Evolutionary conservation across 2,113 vertebrate species (phyloP), one percentile per base, ranked within the genome.

Genomic region (Xenopus tropicalis): DNA sequence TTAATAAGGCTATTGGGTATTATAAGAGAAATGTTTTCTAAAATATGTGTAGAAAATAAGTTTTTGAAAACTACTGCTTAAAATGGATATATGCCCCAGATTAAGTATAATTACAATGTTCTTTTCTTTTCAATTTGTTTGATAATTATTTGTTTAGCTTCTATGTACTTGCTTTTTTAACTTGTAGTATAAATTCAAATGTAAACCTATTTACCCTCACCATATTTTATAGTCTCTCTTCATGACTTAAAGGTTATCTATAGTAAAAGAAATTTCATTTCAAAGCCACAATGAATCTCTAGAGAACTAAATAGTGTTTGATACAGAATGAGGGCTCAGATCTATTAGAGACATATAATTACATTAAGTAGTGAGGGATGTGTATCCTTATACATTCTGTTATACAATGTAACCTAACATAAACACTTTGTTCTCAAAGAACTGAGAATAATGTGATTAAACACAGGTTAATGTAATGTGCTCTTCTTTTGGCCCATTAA

Each of bases 361-460:
- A 68, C 56, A 68, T 68, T 74, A 52, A 67, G 23, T 22, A 58
- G 11, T 25, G 71, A 58, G 46, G 66, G n/a, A 20, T 57, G 6
- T 68, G 23, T 59, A 59, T 68, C 44, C 65, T 52, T 51, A 19
- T 29, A 24, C 42, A 43, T 74, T 67, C 14, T 61, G 67, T 74
- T 61, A 37, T 46, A 74, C 57, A 52, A 22, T 74, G 64, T 61
- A 59, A 61, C 64, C 54, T 68, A 68, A 74, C 52, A 59, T 29
- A 74, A 74, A 66, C 71, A 74, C 65, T 74, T 74, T 74, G 65
- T 68, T 74, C 72, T 68, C 56, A 24, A 21, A 51, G 72, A n/a
- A 68, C 72, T 68, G 24, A 58, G 65, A 61, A 59, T 74, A 56
- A 66, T 74, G 71, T 59, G 71, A 74, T 74, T 74, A 74, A 74